phyloP scores from a whole-genome alignment of 2,797 vertebrate genomes.

The Phataginus tricuspis region DNA sequence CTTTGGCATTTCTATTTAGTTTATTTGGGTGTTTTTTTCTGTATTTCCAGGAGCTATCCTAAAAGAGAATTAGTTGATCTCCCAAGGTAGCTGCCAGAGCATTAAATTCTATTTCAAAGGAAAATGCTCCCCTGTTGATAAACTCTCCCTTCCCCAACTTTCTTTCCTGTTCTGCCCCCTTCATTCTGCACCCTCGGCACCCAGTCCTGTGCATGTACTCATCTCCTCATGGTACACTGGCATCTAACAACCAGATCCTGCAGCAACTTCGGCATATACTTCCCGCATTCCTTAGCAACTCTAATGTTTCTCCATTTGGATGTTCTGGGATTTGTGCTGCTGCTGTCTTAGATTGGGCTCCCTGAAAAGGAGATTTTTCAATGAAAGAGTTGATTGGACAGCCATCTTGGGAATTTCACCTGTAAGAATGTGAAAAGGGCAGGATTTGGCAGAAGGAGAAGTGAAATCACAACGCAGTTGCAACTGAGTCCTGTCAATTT shows the following conservation, averaged over 20 bases:
- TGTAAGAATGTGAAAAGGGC: not conserved
- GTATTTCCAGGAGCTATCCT: not conserved
- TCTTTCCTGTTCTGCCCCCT: not conserved
- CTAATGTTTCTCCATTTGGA: not conserved
- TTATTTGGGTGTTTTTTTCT: not conserved
- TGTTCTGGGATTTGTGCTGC: not conserved
- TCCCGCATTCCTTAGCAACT: not conserved
- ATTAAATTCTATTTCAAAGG: not conserved
- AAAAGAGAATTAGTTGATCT: not conserved
- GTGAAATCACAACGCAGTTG: not conserved
- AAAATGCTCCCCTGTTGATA: not conserved
- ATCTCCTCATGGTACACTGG: not conserved
- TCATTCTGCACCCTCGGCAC: not conserved
- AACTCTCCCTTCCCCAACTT: not conserved
- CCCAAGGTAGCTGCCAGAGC: not conserved
- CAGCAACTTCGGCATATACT: not conserved
- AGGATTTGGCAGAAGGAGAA: not conserved
- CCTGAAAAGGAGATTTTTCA: not conserved
- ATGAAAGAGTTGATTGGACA: not conserved
- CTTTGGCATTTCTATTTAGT: not conserved
- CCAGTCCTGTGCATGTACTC: not conserved
- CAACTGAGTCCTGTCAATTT: not conserved
- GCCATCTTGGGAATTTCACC: not conserved
- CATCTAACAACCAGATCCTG: not conserved
- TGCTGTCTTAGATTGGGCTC: not conserved